A percentile compares a stretch with the other conserved stretches of the same genome.
These are phyloP conservation scores for Phalloptychus januarius DNA, from an alignment of 2,797 vertebrate genomes.

Conservation along the genomic window DNA sequence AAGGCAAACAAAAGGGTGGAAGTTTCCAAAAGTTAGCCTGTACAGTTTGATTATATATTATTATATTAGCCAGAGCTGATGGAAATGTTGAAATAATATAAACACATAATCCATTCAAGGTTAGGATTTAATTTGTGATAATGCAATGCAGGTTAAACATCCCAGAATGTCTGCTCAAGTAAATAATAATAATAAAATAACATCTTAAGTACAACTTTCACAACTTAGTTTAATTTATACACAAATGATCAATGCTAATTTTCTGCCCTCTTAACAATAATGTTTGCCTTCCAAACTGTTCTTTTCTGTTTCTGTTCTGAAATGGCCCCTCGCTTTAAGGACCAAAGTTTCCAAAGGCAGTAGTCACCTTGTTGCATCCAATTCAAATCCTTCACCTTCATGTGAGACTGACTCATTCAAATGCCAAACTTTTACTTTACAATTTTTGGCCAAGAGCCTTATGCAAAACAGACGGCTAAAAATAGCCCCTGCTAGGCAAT, in stretches of 20 bases:
- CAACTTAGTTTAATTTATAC: conserved; percentile 28
- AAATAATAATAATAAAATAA: background rate
- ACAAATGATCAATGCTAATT: conserved; percentile 51
- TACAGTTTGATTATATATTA: background rate
- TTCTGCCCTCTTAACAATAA: conserved; percentile 37
- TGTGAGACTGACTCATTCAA: background rate
- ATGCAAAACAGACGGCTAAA: background rate
- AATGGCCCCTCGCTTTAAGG: background rate
- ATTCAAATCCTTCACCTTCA: background rate
- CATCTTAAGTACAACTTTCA: background rate
- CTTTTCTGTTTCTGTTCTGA: conserved; percentile 18
- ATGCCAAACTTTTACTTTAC: conserved; percentile 3
- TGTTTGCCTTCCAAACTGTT: conserved; percentile 32
- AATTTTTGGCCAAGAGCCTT: conserved; percentile 7
- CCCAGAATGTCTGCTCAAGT: background rate
- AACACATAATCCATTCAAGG: background rate
- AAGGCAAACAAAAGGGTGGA: background rate
- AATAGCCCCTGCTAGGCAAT: background rate
- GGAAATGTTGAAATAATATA: background rate
- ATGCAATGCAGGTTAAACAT: background rate
- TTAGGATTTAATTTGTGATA: background rate
- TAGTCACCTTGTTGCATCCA: background rate
- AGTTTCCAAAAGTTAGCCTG: background rate
- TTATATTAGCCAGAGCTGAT: background rate
- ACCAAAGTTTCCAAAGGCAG: background rate